Conservation (phyloP, 2,797 vertebrate genomes). For the Sarcophilus harrisii region DNA sequence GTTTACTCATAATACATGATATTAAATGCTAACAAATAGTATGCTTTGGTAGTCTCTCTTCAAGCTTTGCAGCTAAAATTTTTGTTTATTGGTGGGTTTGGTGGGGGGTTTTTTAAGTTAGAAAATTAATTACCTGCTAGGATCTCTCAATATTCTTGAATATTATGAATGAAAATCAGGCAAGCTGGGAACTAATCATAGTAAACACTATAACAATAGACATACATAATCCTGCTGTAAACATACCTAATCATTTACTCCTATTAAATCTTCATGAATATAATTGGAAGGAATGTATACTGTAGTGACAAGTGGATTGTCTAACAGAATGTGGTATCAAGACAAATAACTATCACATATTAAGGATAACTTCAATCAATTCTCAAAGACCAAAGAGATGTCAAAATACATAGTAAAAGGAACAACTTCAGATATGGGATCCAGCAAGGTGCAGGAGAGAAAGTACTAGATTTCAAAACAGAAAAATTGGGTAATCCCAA, state of each 20-base stretch:
- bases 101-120: not conserved
- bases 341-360: not conserved
- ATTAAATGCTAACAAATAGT: not conserved
- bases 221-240: not conserved
- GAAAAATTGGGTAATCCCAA: not conserved
- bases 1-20: not conserved
- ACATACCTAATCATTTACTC: not conserved
- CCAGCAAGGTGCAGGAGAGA: not conserved
- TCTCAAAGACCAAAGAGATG: not conserved
- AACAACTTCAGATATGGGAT: not conserved
- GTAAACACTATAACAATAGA: not conserved
- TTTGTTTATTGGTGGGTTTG: not conserved
- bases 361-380: not conserved
- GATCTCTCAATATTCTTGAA: not conserved
- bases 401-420: not conserved
- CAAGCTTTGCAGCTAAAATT: not conserved
- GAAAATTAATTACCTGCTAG: not conserved
- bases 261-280: not conserved
- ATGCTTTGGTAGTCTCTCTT: not conserved
- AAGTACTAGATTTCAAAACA: not conserved
- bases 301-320: not conserved
- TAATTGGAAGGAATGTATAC: not conserved
- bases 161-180: not conserved
- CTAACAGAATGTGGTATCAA: not conserved
- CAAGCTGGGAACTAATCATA: not conserved